Conservation (phyloP, 2,797 vertebrate genomes). For the Leptatherina wallacei region DNA sequence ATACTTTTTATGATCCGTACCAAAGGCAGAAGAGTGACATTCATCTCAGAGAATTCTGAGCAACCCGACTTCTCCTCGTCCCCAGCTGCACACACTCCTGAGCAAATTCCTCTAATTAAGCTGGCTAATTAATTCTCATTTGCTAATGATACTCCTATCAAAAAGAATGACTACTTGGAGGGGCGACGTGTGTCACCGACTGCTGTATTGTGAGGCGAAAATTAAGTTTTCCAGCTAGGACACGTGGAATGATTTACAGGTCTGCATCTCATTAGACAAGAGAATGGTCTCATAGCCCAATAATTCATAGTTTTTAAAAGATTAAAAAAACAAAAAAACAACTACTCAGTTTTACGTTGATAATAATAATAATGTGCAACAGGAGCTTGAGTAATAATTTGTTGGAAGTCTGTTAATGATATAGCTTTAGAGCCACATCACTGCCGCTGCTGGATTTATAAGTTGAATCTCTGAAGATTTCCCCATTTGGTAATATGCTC, state of each 20-base stretch:
- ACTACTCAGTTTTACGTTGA: constrained; percentile 10
- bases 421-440: constrained; percentile 7
- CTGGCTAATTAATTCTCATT: constrained; percentile 79
- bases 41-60: constrained; percentile 6
- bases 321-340: constrained; percentile 2
- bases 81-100: constrained; percentile 35
- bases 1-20: neutral
- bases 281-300: neutral
- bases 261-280: constrained; percentile 50
- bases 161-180: constrained; percentile 55
- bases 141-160: constrained; percentile 67
- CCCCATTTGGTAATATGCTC: constrained; percentile 21
- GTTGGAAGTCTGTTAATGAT: constrained; percentile 20
- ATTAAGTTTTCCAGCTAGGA: constrained; percentile 62
- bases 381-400: constrained; percentile 34
- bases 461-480: constrained; percentile 37
- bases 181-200: constrained; percentile 42
- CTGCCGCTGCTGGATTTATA: constrained; percentile 8
- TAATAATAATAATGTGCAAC: constrained; percentile 34
- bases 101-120: constrained; percentile 70
- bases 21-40: neutral
- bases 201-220: constrained; percentile 54
- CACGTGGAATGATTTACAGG: constrained; percentile 71
- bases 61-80: constrained; percentile 8
- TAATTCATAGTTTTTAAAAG: constrained; percentile 17